Conservation (phyloP, 2,797 vertebrate genomes). For the Alcedo quadribrachys region DNA sequence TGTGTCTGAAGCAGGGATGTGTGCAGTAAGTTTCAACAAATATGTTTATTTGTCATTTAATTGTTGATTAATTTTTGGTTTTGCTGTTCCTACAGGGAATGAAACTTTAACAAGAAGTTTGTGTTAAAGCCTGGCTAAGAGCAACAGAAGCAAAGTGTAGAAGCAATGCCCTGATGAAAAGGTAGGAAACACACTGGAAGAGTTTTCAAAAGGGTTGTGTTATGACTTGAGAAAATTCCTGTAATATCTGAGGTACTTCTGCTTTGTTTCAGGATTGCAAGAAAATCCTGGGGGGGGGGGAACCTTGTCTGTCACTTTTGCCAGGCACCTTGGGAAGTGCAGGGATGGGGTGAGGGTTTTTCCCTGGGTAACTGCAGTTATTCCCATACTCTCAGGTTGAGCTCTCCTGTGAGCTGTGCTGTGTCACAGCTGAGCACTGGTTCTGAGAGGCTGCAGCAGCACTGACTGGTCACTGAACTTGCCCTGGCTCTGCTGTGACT, state of each 20-base stretch:
- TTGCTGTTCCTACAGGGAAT: constrained; percentile 57
- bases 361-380: not conserved
- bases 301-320: not conserved
- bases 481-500: not conserved
- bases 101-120: constrained; percentile 49
- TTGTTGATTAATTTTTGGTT: constrained; percentile 10
- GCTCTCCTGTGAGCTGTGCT: not conserved
- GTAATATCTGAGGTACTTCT: not conserved
- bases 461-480: constrained; percentile 15
- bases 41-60: not conserved
- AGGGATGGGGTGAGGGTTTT: not conserved
- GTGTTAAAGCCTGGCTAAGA: not conserved
- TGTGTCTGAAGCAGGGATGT: not conserved
- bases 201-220: not conserved
- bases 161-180: constrained; percentile 66
- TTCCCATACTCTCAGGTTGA: not conserved
- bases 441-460: not conserved
- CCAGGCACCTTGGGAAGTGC: not conserved
- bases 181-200: not conserved
- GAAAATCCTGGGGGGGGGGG: not conserved
- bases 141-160: constrained; percentile 1
- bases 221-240: not conserved
- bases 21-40: not conserved
- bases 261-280: not conserved
- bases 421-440: not conserved